Evolutionary conservation across 1,140 invertebrate species (phyloP).

Genomic region (Ooceraea biroi): DNA sequence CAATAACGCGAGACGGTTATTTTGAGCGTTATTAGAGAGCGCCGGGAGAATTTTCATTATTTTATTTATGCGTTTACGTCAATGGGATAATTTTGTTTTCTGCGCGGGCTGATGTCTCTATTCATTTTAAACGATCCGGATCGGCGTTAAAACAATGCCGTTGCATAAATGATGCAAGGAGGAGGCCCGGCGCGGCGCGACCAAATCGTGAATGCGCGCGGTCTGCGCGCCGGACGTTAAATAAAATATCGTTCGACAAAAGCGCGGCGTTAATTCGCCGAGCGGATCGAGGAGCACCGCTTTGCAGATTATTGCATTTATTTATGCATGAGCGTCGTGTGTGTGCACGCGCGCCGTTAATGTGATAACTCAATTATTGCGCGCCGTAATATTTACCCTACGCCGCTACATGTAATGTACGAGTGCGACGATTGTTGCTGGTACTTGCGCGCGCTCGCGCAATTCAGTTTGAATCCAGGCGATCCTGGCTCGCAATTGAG

Average conservation of each 20-base stretch:
- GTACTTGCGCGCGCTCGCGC: neutral
- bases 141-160: slow-evolving; percentile 28
- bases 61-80: neutral
- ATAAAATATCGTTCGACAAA: slow-evolving; percentile 58
- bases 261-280: slow-evolving; percentile 46
- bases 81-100: slow-evolving; percentile 22
- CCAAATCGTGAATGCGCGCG: neutral
- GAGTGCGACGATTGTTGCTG: neutral
- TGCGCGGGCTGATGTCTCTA: neutral
- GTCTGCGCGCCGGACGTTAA: slow-evolving; percentile 38
- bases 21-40: neutral
- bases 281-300: slow-evolving; percentile 62
- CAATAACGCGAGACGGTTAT: slow-evolving; percentile 26
- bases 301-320: slow-evolving; percentile 67
- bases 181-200: neutral
- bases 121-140: slow-evolving; percentile 32
- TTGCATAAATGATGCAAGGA: slow-evolving; percentile 48
- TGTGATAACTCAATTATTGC: slow-evolving; percentile 71
- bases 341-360: slow-evolving; percentile 53
- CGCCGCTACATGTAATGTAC: slow-evolving; percentile 48
- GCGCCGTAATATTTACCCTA: slow-evolving; percentile 31
- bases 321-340: slow-evolving; percentile 63
- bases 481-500: neutral
- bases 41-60: slow-evolving; percentile 5
- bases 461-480: too few species aligned